Evolutionary conservation across 2,797 vertebrate genomes (phyloP).

Genomic region (Aldrovandia affinis): DNA sequence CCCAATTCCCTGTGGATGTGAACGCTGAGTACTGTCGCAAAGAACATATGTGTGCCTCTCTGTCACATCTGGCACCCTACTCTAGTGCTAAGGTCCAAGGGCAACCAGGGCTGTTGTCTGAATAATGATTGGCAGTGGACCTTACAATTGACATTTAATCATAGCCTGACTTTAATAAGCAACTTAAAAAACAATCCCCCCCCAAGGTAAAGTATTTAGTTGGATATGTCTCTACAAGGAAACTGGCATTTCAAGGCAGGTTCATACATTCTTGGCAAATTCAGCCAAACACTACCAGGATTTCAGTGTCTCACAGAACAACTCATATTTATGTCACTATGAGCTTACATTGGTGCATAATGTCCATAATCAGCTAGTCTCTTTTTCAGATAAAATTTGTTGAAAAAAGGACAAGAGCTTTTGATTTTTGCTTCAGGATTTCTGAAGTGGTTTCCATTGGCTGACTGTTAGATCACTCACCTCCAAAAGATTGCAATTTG

Average conservation of each 20-base stretch:
- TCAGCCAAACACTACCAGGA: neutral
- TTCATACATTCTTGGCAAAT: neutral
- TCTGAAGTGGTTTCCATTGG: too few species aligned
- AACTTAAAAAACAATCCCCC: neutral
- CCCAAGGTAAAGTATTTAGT: neutral
- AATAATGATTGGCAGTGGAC: neutral
- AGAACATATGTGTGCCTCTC: too few species aligned
- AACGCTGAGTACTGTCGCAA: neutral
- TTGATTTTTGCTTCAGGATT: too few species aligned
- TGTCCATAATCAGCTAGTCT: too few species aligned
- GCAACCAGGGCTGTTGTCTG: neutral
- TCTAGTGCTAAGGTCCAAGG: neutral
- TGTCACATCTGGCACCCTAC: neutral
- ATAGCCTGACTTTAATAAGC: neutral
- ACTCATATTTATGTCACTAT: neutral
- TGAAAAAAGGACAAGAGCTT: too few species aligned
- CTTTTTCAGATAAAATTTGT: too few species aligned
- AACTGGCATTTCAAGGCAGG: neutral
- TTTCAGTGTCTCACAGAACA: neutral
- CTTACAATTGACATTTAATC: neutral
- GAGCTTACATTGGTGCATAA: too few species aligned
- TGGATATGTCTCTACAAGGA: neutral
- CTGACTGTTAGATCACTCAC: too few species aligned
- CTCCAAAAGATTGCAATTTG: too few species aligned
- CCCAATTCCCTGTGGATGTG: neutral